Evolutionary conservation across 2,113 vertebrate species (phyloP), one percentile per base, ranked within the genome.

Genomic region (Dryoscopus gambensis): DNA sequence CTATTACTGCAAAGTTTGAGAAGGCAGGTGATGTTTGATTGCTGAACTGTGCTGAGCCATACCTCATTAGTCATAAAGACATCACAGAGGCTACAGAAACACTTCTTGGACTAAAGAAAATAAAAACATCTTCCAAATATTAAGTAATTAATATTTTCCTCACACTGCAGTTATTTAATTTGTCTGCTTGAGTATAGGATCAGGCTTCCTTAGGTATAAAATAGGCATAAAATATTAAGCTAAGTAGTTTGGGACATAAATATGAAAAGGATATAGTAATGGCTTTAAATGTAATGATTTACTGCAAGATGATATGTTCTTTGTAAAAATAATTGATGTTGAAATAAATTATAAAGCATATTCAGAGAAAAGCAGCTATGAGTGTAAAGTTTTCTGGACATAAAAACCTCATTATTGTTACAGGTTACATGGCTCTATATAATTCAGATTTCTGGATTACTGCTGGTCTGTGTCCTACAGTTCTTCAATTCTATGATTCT

Each of bases 401-500:
- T 83, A 71, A 89, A 85, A 87, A 73, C 27, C 24, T 91, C 13
- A 47, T 90, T 82, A 28, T 84, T 76, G 50, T 92, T 98, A 23
- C 84, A 99, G 99, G 99, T 98, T 49, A 98, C 94, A 0, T 98
- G 98, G 83, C 97, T 99, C 20, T 99, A 99, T 76, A 78, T 98
- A 11, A 98, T 99, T 42, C 99, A 99, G 90, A 97, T 98, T 44
- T 92, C 97, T n/a, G 97, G 98, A 68, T 97, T 99, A 84, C 97
- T 99, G 79, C 97, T 98, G 17, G 99, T 99, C 84, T 99, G 99
- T 97, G 74, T 98, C 22, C 97, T 99, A 30, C 99, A 99, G 97
- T 99, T 99, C 97, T 99, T 99, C 88, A 99, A 99, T 97, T 98
- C 99, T 65, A 99, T 99, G 99, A 98, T 99, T 92, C 98, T 99